Percentiles rank a stretch among this genome's conserved stretches.
Evolutionary conservation across 2,888 invertebrate species (phyloP).

Genomic region (Allophyes oxyacanthae): DNA sequence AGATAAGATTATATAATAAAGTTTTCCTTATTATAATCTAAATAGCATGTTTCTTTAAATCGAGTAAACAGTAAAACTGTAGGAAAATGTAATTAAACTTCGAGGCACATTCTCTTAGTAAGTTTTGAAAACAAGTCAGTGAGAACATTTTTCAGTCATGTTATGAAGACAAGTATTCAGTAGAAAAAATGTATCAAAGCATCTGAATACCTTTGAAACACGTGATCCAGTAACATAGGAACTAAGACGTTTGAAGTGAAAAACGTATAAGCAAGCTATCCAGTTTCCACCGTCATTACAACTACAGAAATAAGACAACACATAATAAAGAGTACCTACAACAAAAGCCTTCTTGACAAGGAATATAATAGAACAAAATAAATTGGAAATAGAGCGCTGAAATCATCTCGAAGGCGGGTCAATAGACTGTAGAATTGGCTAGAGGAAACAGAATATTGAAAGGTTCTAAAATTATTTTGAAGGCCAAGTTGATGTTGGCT

Average conservation of each 20-base stretch:
- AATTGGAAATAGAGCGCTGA: conserved; percentile 50
- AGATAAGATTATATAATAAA: too few species aligned
- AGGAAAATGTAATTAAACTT: not conserved
- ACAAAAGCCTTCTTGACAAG: conserved; percentile 48
- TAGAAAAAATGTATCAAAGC: too few species aligned
- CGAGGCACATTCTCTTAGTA: not conserved
- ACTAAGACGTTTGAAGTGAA: too few species aligned
- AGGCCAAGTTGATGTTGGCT: conserved; percentile 6
- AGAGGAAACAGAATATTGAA: conserved; percentile 22
- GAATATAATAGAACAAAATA: conserved; percentile 46
- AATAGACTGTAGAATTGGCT: conserved; percentile 40
- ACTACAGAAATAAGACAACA: conserved; percentile 37
- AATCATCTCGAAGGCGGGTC: conserved; percentile 43
- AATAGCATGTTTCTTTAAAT: too few species aligned
- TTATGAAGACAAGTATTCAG: too few species aligned
- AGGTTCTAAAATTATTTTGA: conserved; percentile 24
- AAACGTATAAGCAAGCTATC: not conserved
- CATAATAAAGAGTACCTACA: conserved; percentile 35
- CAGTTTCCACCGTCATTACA: conserved; percentile 9
- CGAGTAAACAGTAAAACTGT: too few species aligned
- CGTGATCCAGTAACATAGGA: conserved; percentile 16
- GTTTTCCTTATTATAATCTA: too few species aligned
- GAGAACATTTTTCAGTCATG: conserved; percentile 7
- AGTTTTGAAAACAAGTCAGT: conserved; percentile 7
- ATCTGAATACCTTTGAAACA: not conserved